Conservation (phyloP, 2,797 vertebrate species). For the Huso huso region DNA sequence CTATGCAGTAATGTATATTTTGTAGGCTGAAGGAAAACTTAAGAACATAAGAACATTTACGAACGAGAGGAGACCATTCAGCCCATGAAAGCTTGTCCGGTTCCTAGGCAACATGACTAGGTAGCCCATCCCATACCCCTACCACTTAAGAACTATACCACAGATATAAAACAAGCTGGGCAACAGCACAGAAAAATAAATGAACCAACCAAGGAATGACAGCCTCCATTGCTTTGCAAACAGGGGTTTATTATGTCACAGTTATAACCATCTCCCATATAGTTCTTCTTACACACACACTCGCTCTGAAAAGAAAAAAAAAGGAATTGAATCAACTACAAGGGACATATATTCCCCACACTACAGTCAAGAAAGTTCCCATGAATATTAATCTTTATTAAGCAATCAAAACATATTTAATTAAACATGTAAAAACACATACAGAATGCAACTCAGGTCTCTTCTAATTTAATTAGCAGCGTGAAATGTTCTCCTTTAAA, state of each 20-base stretch:
- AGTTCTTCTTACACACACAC: conserved; percentile 77
- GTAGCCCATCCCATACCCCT: too few species aligned
- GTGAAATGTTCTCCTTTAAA: too few species aligned
- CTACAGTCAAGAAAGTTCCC: not conserved
- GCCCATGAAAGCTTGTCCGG: too few species aligned
- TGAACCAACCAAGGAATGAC: conserved; percentile 69
- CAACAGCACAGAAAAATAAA: not conserved
- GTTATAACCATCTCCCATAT: conserved; percentile 65
- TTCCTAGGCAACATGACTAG: too few species aligned
- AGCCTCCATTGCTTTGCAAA: conserved; percentile 68
- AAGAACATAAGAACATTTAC: too few species aligned
- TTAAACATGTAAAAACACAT: not conserved
- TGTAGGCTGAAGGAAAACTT: too few species aligned
- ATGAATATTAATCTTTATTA: too few species aligned
- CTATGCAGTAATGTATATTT: too few species aligned
- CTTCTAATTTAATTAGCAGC: not conserved
- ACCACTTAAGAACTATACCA: too few species aligned
- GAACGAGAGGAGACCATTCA: too few species aligned
- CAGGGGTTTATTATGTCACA: conserved; percentile 78
- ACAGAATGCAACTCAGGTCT: not conserved
- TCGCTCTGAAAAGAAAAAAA: conserved; percentile 55
- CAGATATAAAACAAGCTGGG: too few species aligned
- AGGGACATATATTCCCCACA: not conserved
- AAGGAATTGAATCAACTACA: not conserved
- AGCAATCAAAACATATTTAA: too few species aligned